Evolutionary conservation across 1,140 invertebrate species (phyloP), one percentile per base, ranked within the genome.

Genomic region (Lordiphosa stackelbergi): DNA sequence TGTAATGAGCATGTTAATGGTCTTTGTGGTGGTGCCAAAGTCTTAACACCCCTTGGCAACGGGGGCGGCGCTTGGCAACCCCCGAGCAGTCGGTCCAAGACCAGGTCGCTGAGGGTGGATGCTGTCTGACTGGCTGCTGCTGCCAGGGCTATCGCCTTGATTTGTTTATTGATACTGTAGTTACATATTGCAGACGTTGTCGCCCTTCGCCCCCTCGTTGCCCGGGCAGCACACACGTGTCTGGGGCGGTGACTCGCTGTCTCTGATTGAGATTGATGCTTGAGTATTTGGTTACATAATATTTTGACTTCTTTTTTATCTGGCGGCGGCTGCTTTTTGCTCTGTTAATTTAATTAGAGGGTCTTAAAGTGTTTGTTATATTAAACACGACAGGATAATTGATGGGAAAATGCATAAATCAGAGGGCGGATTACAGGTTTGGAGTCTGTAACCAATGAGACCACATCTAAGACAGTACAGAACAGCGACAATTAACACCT

Each of bases 221-320:
- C 53, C 66, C 42, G 55, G 77, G 45, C 35, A 36, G n/a, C 68
- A 62, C 72, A 83, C 75, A 81, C 72, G 75, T 81, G 77, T 77
- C 75, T 63, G 66, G 54, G 43, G 65, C 47, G 53, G 51, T 46
- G 54, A 58, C 58, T 49, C 47, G 10, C 49, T 61, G 73, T 28
- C 49, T 63, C 45, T 66, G 63, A 66, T 48, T 60, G 64, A 68
- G 63, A 74, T 81, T 81, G 68, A 72, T 66, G 48, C 58, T 55
- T 49, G 42, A 31, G 35, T 83, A 74, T 81, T 78, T 42, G 68
- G 64, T 81, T 81, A 77, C 75, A 83, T 61, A 81, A 81, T 81
- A 77, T 81, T 81, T 81, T 83, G 75, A 81, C 75, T 81, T 78
- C 57, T 70, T 72, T 31, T 36, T 83, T 83, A 83, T 83, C 68